Evolutionary conservation across 2,888 invertebrate genomes (phyloP).

Genomic region (Sphinx pinastri): DNA sequence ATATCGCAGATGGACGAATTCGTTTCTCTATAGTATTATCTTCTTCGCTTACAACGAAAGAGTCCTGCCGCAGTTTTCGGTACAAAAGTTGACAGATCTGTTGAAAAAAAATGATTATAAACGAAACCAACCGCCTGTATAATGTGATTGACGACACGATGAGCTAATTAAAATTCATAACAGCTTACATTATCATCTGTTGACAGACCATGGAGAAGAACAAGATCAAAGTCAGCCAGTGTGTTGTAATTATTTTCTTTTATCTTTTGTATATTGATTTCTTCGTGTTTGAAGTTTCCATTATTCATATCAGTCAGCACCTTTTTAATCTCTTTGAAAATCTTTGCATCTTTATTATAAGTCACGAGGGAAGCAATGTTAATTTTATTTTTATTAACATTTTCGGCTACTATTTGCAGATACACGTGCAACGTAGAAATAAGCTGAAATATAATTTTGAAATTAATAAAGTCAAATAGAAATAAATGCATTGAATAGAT

Average conservation of each 20-base stretch:
- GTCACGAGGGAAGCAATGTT: constrained; percentile 39
- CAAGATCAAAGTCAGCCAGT: constrained; percentile 35
- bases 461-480: background rate
- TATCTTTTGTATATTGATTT: constrained; percentile 27
- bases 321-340: constrained; percentile 37
- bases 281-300: constrained; percentile 36
- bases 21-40: background rate
- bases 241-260: constrained; percentile 25
- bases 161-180: constrained; percentile 28
- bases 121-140: too few relatives aligned
- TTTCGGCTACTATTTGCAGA: constrained; percentile 49
- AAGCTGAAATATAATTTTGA: constrained; percentile 10
- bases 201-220: constrained; percentile 42
- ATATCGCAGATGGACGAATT: constrained; percentile 31
- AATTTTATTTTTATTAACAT: constrained; percentile 40
- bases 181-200: constrained; percentile 38
- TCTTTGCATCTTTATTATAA: constrained; percentile 16
- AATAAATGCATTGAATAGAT: too few relatives aligned
- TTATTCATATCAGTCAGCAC: constrained; percentile 29
- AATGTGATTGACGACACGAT: background rate
- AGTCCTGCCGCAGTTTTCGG: constrained; percentile 32
- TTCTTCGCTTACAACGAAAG: constrained; percentile 41
- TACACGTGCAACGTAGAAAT: constrained; percentile 32
- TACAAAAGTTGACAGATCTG: constrained; percentile 39
- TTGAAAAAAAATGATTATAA: background rate